Percentiles rank a stretch among this genome's conserved stretches.
phyloP scores from a whole-genome alignment of 1,140 invertebrate species.

The Amyelois transitella region DNA sequence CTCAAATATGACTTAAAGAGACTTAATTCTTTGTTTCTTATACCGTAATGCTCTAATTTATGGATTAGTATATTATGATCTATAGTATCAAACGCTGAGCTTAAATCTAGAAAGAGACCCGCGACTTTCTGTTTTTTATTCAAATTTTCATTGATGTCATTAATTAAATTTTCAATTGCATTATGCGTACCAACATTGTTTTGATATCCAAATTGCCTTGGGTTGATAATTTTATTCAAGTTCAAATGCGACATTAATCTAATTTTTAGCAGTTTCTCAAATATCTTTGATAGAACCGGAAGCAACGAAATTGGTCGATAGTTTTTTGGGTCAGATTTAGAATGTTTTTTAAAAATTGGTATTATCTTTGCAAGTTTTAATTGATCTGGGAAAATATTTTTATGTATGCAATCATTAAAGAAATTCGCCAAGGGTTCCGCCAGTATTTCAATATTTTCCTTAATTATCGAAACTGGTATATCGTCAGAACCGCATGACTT shows the following conservation, averaged over 20 bases:
- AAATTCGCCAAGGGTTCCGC: conserved; percentile 9
- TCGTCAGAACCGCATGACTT: conserved; percentile 11
- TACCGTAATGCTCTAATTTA: too few relatives aligned
- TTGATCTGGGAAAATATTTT: conserved; percentile 1
- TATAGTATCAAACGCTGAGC: conserved; percentile 3
- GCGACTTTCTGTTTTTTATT: background rate
- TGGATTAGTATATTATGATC: background rate
- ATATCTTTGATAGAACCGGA: conserved; percentile 12
- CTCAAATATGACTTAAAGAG: too few relatives aligned
- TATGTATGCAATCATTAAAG: conserved; percentile 9
- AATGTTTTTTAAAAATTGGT: conserved; percentile 2
- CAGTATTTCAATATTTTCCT: conserved; percentile 13
- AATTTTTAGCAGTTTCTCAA: conserved; percentile 11
- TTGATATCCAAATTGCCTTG: conserved; percentile 14
- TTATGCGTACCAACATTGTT: background rate
- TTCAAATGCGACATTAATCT: conserved; percentile 5
- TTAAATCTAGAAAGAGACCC: conserved; percentile 4
- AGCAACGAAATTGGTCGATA: conserved; percentile 11
- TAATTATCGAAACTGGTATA: conserved; percentile 9
- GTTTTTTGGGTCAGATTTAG: conserved; percentile 6
- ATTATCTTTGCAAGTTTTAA: background rate
- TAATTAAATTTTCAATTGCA: conserved; percentile 8
- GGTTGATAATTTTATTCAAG: conserved; percentile 1
- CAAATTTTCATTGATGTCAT: background rate
- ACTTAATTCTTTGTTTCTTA: too few relatives aligned